Evolutionary conservation across 2,797 vertebrate species (phyloP).

Genomic region (Enteromius mattozi): DNA sequence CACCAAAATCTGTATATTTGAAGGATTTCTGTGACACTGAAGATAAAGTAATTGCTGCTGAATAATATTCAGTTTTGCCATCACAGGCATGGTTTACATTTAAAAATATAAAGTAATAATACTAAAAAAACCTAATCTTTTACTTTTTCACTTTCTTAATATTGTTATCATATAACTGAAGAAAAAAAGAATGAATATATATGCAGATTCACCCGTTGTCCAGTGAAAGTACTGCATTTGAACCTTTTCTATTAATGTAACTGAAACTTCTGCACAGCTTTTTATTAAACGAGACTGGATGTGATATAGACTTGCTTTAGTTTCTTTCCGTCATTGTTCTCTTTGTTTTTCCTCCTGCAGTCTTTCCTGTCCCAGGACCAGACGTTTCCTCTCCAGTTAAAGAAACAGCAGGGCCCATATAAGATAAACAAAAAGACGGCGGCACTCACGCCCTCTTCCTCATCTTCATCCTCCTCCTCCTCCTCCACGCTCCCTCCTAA

Average conservation of each 20-base stretch:
- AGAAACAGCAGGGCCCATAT: conserved; percentile 86
- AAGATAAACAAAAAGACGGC: conserved; percentile 90
- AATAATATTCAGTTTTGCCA: background rate
- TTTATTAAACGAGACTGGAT: background rate
- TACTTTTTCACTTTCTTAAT: background rate
- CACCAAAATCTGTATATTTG: background rate
- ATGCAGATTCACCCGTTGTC: background rate
- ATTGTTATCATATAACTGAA: background rate
- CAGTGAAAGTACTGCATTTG: background rate
- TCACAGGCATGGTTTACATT: background rate
- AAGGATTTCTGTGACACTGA: background rate
- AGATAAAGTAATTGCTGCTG: background rate
- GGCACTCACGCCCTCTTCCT: conserved; percentile 74
- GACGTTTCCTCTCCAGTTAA: conserved; percentile 89
- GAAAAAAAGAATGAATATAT: background rate
- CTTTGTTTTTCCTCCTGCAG: conserved; percentile 63
- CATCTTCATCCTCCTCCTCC: conserved; percentile 70
- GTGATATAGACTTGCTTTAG: conserved; percentile 31
- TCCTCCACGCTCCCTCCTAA: conserved; percentile 78
- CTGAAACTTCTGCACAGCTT: background rate
- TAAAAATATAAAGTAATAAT: background rate
- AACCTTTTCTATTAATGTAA: background rate
- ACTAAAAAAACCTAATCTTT: background rate
- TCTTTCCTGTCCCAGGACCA: conserved; percentile 88
- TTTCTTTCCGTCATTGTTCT: conserved; percentile 56